These are phyloP conservation scores for Gulo gulo DNA, from an alignment of 2,113 vertebrate species.

Conservation along the genomic window DNA sequence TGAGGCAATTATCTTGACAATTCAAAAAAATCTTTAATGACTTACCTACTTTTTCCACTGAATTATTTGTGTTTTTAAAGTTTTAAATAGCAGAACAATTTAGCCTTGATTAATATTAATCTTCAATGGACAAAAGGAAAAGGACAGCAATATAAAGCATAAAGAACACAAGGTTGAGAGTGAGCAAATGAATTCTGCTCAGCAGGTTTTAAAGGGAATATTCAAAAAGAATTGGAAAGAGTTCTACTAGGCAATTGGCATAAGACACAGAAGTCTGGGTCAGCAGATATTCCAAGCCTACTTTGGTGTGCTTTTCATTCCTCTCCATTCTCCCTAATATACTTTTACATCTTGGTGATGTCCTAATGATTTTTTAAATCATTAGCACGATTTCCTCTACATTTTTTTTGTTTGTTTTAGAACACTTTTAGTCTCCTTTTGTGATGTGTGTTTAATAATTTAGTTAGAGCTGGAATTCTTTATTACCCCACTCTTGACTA, in stretches of 20 bases:
- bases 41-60: background rate
- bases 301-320: background rate
- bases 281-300: background rate
- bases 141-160: background rate
- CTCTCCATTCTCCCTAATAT: background rate
- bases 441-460: slow-evolving; percentile 9
- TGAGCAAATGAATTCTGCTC: background rate
- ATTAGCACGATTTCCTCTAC: background rate
- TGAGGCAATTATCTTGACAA: background rate
- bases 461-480: background rate
- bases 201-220: background rate
- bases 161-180: background rate
- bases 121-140: background rate
- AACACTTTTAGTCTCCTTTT: background rate
- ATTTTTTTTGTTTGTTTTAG: background rate
- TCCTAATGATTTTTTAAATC: background rate
- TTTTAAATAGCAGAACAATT: background rate
- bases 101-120: background rate
- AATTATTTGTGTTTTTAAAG: background rate
- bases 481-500: background rate
- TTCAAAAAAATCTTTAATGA: slow-evolving; percentile 29
- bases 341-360: background rate
- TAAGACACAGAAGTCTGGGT: background rate
- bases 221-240: background rate
- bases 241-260: background rate